Evolutionary conservation across 2,888 invertebrate species (phyloP).

Genomic region (Margaritifera margaritifera): DNA sequence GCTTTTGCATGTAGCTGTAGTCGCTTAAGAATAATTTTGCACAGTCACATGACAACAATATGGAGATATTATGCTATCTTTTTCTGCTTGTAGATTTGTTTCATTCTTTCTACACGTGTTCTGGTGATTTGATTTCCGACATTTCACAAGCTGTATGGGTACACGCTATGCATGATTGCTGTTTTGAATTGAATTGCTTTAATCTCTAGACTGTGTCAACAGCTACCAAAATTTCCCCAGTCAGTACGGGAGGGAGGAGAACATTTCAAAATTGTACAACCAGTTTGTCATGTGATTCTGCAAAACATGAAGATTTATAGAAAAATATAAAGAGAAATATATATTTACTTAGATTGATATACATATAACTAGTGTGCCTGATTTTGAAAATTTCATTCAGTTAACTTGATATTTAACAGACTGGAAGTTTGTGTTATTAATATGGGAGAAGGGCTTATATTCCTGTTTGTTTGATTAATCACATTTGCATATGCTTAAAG

Average conservation of each 20-base stretch:
- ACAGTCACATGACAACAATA: slow-evolving; percentile 71
- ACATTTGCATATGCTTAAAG: too few relatives aligned
- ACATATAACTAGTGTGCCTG: too few relatives aligned
- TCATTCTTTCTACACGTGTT: slow-evolving; percentile 45
- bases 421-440: too few relatives aligned
- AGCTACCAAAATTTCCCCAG: too few relatives aligned
- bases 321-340: slow-evolving; percentile 4
- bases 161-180: slow-evolving; percentile 51
- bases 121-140: slow-evolving; percentile 38
- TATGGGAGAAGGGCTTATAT: too few relatives aligned
- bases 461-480: too few relatives aligned
- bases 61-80: slow-evolving; percentile 43
- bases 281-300: slow-evolving; percentile 66
- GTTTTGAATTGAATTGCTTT: slow-evolving; percentile 26
- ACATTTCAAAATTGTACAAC: slow-evolving; percentile 4
- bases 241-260: too few relatives aligned
- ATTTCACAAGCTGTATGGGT: slow-evolving; percentile 11
- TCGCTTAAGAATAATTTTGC: slow-evolving; percentile 65
- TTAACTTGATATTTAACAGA: too few relatives aligned
- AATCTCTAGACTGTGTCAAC: slow-evolving; percentile 1
- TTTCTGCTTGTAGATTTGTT: slow-evolving; percentile 47
- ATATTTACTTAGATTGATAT: too few relatives aligned
- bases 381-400: too few relatives aligned
- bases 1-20: slow-evolving; percentile 73
- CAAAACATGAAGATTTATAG: slow-evolving; percentile 33